Evolutionary conservation across 2,888 invertebrate species (phyloP), one percentile per base, ranked within the genome.

Genomic region (Leptothorax acervorum): DNA sequence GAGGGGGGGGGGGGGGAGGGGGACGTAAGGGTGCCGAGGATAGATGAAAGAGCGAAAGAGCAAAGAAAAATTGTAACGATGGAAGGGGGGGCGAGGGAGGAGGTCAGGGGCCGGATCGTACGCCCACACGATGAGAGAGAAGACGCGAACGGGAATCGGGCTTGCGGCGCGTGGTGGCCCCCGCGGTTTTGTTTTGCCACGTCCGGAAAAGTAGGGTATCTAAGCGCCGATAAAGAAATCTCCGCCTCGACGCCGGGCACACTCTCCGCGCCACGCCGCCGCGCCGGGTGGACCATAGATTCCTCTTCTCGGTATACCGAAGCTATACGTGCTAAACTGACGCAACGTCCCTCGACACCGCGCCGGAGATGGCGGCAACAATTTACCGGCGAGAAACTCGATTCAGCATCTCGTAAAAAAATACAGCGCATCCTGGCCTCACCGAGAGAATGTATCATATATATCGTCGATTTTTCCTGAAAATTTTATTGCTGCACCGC

Each of bases 211-310:
- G 84, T 92, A 91, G 92, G 91, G 88, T 91, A 92, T 92, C 92
- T 89, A 88, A 89, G 85, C 86, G 83, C 87, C 85, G 91, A 92
- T 92, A 92, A 91, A 83, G 87, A 88, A 88, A 89, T 90, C 88
- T 86, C 83, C 51, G 83, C 85, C 86, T 84, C 86, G 73, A 65
- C 51, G 75, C 62, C 62, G 62, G 42, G 31, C 53, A 15, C 9
- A 15, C 9, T n/a, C 70, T 70, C 23, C n/a, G 35, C n/a, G 28
- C 39, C 35, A 31, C 60, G 45, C 63, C 23, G 12, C 62, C 57
- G 12, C 28, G 5, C 57, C 12, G 31, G 55, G 23, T 45, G 53
- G 3, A 45, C 42, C 35, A 4, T 51, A 18, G 42, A 15, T 23
- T 71, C 60, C 48, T 60, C 73, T 18, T 35, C 60, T 39, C 48